phyloP scores from a whole-genome alignment of 2,888 invertebrate genomes.

The Dryocosmus kuriphilus region DNA sequence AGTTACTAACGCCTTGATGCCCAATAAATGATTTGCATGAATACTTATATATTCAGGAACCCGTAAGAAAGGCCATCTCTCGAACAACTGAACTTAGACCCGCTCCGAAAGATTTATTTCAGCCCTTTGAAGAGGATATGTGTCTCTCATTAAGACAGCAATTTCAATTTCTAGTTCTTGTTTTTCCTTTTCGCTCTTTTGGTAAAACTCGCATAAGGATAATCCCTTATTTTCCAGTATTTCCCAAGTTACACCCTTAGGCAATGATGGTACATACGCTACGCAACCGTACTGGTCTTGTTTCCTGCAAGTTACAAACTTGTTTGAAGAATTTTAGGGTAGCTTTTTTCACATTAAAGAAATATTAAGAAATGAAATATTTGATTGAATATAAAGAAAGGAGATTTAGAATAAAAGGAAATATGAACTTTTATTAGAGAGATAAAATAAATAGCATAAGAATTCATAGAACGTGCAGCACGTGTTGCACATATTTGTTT shows the following conservation, averaged over 20 bases:
- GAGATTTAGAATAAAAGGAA: no score
- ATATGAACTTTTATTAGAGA: no score
- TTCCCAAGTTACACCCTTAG: slow-evolving; percentile 5
- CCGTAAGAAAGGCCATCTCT: slow-evolving; percentile 1
- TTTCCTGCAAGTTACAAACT: neutral
- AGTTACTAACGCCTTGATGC: neutral
- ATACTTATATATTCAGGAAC: neutral
- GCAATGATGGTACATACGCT: neutral
- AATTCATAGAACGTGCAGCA: no score
- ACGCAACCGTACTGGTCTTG: slow-evolving; percentile 1
- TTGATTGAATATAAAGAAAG: no score
- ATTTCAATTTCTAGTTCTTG: neutral
- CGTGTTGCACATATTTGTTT: no score
- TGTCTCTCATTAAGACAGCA: slow-evolving; percentile 1
- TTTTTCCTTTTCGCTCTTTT: neutral
- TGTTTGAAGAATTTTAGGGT: no score
- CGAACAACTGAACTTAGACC: neutral
- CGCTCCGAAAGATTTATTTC: neutral
- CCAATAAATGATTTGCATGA: neutral
- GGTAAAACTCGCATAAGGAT: neutral
- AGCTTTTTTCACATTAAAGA: no score
- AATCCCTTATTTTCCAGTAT: neutral
- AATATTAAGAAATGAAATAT: no score
- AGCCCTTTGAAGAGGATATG: slow-evolving; percentile 1
- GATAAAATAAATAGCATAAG: no score